Evolutionary conservation across 2,113 vertebrate genomes (phyloP).

Genomic region (Xenotilapia longispinis): DNA sequence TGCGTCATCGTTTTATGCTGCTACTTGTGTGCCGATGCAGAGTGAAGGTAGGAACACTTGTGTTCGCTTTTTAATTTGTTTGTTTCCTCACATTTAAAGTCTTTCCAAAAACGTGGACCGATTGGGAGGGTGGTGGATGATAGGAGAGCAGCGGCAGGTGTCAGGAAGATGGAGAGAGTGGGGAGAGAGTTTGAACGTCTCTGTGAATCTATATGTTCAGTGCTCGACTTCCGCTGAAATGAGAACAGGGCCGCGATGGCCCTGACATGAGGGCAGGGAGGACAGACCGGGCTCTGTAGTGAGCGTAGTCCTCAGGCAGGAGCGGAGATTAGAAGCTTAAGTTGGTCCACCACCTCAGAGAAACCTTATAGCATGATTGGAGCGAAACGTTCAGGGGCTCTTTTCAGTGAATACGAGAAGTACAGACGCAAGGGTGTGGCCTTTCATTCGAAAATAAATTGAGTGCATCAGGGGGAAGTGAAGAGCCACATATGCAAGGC

Average conservation of each 20-base stretch:
- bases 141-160: slow-evolving; percentile 17
- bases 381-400: background rate
- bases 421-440: slow-evolving; percentile 66
- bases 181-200: background rate
- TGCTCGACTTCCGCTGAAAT: slow-evolving; percentile 54
- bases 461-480: slow-evolving; percentile 53
- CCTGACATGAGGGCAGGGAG: slow-evolving; percentile 5
- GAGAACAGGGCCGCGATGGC: slow-evolving; percentile 11
- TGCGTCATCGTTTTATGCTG: slow-evolving; percentile 71
- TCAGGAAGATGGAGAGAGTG: background rate
- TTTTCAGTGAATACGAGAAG: slow-evolving; percentile 27
- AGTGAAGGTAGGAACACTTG: slow-evolving; percentile 63
- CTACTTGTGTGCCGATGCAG: slow-evolving; percentile 61
- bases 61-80: background rate
- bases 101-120: background rate
- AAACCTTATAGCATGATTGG: background rate
- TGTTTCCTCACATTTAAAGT: background rate
- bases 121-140: background rate
- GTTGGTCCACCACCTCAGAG: background rate
- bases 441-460: slow-evolving; percentile 40
- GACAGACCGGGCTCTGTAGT: background rate
- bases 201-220: background rate
- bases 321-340: background rate
- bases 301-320: background rate
- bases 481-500: background rate